These are phyloP conservation scores for Planococcus citri DNA, from an alignment of 1,140 invertebrate genomes.

Conservation along the genomic window DNA sequence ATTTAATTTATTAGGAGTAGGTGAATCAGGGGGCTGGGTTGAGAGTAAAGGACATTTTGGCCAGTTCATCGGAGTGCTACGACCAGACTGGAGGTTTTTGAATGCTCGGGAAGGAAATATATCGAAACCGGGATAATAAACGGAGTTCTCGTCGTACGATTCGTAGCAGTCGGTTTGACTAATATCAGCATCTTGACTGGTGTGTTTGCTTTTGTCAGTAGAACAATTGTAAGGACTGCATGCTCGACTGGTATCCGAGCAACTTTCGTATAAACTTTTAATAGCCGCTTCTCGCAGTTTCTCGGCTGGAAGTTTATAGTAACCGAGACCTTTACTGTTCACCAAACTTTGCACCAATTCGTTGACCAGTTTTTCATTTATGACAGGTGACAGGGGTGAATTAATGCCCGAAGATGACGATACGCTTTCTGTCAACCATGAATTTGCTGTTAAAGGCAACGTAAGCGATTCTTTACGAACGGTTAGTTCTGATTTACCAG, in stretches of 20 bases:
- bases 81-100: constrained; percentile 33
- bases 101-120: constrained; percentile 42
- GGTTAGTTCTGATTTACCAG: constrained; percentile 26
- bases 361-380: constrained; percentile 42
- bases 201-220: constrained; percentile 17
- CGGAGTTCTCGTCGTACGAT: constrained; percentile 40
- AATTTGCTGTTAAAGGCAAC: constrained; percentile 31
- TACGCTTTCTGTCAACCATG: neutral
- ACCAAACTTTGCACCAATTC: constrained; percentile 44
- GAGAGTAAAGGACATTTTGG: constrained; percentile 29
- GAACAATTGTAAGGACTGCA: constrained; percentile 27
- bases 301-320: constrained; percentile 41
- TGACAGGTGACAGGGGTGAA: constrained; percentile 39
- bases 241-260: constrained; percentile 34
- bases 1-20: neutral
- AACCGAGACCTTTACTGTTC: constrained; percentile 38
- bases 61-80: constrained; percentile 27
- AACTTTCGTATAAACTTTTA: constrained; percentile 38
- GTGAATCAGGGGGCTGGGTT: neutral
- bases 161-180: constrained; percentile 38
- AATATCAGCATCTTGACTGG: constrained; percentile 27
- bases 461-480: constrained; percentile 32
- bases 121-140: constrained; percentile 30
- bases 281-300: constrained; percentile 43
- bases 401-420: constrained; percentile 33